These are phyloP conservation scores for Phytoseiulus persimilis DNA, from an alignment of 2,888 invertebrate species.

Conservation along the genomic window DNA sequence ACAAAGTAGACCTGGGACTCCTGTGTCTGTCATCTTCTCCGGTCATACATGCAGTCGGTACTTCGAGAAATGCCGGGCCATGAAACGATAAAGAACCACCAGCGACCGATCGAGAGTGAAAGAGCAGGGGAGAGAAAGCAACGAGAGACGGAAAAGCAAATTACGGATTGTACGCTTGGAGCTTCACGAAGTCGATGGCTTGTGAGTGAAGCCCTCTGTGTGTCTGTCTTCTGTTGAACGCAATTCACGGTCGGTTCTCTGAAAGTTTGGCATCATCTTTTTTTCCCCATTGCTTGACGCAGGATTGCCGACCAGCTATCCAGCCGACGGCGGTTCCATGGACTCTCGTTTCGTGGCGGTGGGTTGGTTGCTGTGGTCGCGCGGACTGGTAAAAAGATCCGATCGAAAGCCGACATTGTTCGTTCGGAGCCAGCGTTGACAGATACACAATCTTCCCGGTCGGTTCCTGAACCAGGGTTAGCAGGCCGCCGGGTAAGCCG, in stretches of 20 bases:
- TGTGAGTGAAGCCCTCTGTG: background rate
- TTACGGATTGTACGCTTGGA: background rate
- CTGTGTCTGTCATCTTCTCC: background rate
- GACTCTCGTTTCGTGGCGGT: background rate
- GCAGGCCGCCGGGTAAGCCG: background rate
- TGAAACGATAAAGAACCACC: background rate
- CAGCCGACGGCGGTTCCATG: background rate
- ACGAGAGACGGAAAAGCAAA: conserved; percentile 5
- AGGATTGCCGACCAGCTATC: background rate
- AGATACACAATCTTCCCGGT: background rate
- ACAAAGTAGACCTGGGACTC: background rate
- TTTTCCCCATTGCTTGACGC: background rate
- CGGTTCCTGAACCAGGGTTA: background rate
- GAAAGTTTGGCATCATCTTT: background rate
- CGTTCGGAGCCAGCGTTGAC: background rate
- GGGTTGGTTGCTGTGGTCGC: background rate
- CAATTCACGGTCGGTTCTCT: background rate
- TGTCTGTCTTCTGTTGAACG: background rate
- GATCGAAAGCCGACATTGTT: background rate
- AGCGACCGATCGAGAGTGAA: background rate
- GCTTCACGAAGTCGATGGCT: background rate
- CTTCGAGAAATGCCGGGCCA: background rate
- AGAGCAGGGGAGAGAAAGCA: background rate
- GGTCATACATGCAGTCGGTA: background rate
- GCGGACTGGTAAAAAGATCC: background rate